A percentile compares a stretch with the other conserved stretches of the same genome.
These are phyloP conservation scores for Exocentrus adspersus DNA, from an alignment of 2,888 invertebrate genomes.

Conservation along the genomic window DNA sequence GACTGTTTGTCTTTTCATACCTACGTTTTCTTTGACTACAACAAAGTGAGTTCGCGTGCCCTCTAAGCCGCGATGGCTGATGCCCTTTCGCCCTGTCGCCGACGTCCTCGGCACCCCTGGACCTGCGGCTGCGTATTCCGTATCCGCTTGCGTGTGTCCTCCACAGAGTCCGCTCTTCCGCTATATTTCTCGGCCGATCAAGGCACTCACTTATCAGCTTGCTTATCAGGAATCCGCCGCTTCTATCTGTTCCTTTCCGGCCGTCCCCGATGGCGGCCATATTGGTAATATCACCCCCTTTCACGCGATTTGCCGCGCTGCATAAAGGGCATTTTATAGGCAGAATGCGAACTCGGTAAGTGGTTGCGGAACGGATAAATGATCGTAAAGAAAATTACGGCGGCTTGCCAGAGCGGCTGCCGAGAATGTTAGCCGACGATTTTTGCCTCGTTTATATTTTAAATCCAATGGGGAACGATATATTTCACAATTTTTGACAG, in stretches of 20 bases:
- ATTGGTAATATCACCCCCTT: conserved; percentile 51
- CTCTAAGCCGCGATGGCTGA: conserved; percentile 40
- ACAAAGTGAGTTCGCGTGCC: conserved; percentile 47
- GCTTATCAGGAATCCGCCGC: conserved; percentile 56
- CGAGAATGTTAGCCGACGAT: background rate
- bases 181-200: conserved; percentile 60
- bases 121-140: conserved; percentile 40
- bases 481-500: background rate
- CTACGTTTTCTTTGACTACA: no score
- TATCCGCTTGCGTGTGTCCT: conserved; percentile 59
- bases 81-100: conserved; percentile 43
- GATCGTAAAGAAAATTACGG: conserved; percentile 18
- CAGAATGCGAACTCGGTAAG: conserved; percentile 33
- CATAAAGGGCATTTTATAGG: conserved; percentile 41
- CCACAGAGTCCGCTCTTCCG: conserved; percentile 58
- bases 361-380: conserved; percentile 37
- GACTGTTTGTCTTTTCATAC: no score
- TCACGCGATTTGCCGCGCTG: conserved; percentile 47
- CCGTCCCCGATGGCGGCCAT: conserved; percentile 57
- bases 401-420: background rate
- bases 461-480: background rate
- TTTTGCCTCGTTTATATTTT: background rate
- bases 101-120: conserved; percentile 29
- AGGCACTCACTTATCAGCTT: conserved; percentile 55
- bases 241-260: conserved; percentile 59